A percentile compares a stretch with the other conserved stretches of the same genome.
phyloP scores from a whole-genome alignment of 2,113 vertebrate genomes.

The Sceloporus undulatus region DNA sequence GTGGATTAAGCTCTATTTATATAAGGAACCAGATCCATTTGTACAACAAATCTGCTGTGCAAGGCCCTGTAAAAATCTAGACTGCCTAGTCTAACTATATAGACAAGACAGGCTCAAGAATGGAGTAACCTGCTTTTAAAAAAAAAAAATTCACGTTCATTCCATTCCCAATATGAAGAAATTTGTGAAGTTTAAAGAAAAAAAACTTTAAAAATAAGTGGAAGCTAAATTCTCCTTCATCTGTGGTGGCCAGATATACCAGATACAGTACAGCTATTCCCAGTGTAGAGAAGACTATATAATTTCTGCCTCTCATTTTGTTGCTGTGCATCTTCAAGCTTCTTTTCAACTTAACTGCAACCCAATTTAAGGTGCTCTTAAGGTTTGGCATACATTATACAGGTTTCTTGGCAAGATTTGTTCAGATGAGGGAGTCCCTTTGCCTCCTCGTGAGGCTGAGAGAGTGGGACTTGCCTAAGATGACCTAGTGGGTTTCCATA shows the following conservation, averaged over 20 bases:
- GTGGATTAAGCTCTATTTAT: neutral
- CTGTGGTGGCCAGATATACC: neutral
- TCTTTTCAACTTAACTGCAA: too few relatives aligned
- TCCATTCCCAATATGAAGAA: neutral
- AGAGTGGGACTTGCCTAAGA: too few relatives aligned
- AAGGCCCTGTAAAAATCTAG: neutral
- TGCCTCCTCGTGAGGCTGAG: too few relatives aligned
- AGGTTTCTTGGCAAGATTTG: too few relatives aligned
- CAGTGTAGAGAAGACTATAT: neutral
- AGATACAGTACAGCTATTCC: too few relatives aligned
- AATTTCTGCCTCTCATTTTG: neutral
- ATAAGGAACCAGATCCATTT: neutral
- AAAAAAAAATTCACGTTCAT: neutral
- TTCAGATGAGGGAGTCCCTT: too few relatives aligned
- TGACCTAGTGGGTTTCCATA: too few relatives aligned
- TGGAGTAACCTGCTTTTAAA: neutral
- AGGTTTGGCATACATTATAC: too few relatives aligned
- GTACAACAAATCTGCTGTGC: neutral
- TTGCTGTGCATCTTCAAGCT: too few relatives aligned
- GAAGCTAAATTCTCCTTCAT: neutral
- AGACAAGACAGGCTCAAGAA: neutral
- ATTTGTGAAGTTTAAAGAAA: neutral
- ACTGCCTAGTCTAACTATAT: too few relatives aligned
- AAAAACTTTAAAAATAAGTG: neutral
- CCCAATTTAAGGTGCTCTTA: too few relatives aligned